A percentile compares a stretch with the other conserved stretches of the same genome.
phyloP scores from a whole-genome alignment of 2,113 vertebrate species.

The Trogon surrucura region DNA sequence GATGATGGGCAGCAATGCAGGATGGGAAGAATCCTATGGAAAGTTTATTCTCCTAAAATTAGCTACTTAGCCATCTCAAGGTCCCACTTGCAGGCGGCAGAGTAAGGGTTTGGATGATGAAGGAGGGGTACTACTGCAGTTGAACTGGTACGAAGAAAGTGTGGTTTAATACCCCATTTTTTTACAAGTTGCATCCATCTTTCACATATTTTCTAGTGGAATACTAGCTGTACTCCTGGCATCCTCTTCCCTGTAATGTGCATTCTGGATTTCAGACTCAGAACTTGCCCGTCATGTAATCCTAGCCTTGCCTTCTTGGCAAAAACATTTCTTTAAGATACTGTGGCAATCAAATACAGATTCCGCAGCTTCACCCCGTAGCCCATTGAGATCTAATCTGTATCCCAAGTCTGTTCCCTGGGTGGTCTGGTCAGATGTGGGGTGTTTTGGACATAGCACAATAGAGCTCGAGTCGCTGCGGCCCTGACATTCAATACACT shows the following conservation, averaged over 20 bases:
- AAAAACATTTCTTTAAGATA: neutral
- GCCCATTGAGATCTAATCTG: neutral
- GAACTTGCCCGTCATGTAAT: neutral
- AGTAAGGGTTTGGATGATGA: neutral
- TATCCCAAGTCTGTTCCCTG: neutral
- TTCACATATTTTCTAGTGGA: neutral
- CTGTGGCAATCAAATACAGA: neutral
- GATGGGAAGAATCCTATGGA: neutral
- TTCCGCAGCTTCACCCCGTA: neutral
- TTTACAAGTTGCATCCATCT: neutral
- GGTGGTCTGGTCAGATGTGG: neutral
- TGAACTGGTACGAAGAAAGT: neutral
- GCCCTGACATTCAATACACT: neutral
- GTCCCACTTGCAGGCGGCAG: neutral
- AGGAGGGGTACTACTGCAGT: neutral
- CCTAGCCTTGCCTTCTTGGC: neutral
- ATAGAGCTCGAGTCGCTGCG: neutral
- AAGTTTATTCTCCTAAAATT: neutral
- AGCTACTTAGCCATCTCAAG: neutral
- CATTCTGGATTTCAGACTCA: neutral
- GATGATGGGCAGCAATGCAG: neutral
- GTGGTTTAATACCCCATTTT: neutral
- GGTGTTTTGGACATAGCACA: neutral
- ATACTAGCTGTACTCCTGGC: neutral
- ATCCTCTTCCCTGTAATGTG: accelerated